Percentiles rank a stretch among this genome's conserved stretches.
phyloP scores from a whole-genome alignment of 2,888 invertebrate species.

The Caenorhabditis angaria region DNA sequence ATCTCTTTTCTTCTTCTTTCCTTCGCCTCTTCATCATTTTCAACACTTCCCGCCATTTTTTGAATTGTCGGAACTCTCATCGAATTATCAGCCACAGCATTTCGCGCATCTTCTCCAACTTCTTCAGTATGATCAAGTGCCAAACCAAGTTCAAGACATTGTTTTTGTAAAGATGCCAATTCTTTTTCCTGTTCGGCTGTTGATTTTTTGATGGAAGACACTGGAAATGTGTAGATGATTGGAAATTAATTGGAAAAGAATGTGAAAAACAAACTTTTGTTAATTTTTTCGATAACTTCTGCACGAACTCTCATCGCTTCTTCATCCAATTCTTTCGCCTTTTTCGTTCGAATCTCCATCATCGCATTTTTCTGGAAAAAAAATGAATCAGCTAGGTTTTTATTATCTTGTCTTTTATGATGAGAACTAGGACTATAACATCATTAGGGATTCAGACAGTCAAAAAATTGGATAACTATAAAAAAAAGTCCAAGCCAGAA shows the following conservation, averaged over 20 bases:
- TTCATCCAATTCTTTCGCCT: conserved; percentile 41
- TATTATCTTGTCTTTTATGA: too few species aligned
- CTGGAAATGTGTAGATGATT: conserved; percentile 25
- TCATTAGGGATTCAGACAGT: too few species aligned
- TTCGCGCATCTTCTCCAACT: conserved; percentile 12
- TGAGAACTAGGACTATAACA: too few species aligned
- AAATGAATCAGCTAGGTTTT: too few species aligned
- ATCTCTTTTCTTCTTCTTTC: conserved; percentile 47
- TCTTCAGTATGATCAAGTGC: conserved; percentile 27
- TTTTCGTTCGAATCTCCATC: conserved; percentile 48
- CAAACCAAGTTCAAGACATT: conserved; percentile 48
- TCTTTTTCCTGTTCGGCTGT: conserved; percentile 47
- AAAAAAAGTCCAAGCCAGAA: too few species aligned
- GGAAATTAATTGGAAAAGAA: background rate
- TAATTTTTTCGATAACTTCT: conserved; percentile 40
- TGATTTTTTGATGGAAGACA: conserved; percentile 39
- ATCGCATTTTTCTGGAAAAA: conserved; percentile 47
- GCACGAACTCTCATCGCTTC: conserved; percentile 25
- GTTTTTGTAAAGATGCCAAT: conserved; percentile 49
- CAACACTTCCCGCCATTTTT: conserved; percentile 14
- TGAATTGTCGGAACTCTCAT: conserved; percentile 28
- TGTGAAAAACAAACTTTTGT: conserved; percentile 21
- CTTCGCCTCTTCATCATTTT: conserved; percentile 41
- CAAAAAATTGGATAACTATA: too few species aligned
- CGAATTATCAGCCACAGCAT: conserved; percentile 18